Base-by-base conservation (phyloP, 2,113 vertebrate species). In the Cyanoramphus novaezelandiae region DNA sequence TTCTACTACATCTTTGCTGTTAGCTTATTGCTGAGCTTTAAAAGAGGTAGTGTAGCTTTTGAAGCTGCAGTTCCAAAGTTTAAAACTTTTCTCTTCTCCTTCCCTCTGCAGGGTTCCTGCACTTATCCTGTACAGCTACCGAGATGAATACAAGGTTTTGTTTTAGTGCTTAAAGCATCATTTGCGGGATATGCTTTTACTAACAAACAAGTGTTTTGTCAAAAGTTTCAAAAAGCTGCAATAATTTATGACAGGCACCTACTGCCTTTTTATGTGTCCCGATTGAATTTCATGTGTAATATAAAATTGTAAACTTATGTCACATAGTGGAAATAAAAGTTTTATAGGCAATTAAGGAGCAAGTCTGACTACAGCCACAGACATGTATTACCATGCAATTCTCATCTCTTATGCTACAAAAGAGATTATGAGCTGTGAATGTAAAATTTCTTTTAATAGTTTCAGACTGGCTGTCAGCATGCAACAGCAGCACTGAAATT, bases 61-160 rank as follows among this genome's bases (percentile, higher is more conserved):
- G 47, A 74, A 89, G 31, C 74, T 88, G 39, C 65, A 78, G 43
- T 64, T 93, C 63, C 55, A n/a, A 67, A 74, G 28, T 33, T 69
- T 7, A 52, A 62, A 82, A 74, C 41, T 27, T 17, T 3, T 65
- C n/a, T 44, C 7, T 92, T 95, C 84, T 95, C 31, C 52, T 94
- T 97, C 77, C 60, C 31, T 98, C 83, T 96, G 33, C 98, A 99
- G 99, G 96, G 98, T 99, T 90, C 98, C 98, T 18, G 97, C 99
- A 37, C 98, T 99, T 52, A 98, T 99, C 87, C 97, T 99, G 63
- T 99, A 99, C 97, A 99, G 99, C 97, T 99, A 99, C 97, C 98
- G 97, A 97, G 99, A 99, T 0, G 99, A 99, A 93, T 99, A 99
- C 97, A 99, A 99, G 98, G 98, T 99, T 96, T 98, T 99, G 39